Percentiles rank a stretch among this genome's conserved stretches.
phyloP scores from a whole-genome alignment of 2,888 invertebrate genomes.

The Belgica antarctica region DNA sequence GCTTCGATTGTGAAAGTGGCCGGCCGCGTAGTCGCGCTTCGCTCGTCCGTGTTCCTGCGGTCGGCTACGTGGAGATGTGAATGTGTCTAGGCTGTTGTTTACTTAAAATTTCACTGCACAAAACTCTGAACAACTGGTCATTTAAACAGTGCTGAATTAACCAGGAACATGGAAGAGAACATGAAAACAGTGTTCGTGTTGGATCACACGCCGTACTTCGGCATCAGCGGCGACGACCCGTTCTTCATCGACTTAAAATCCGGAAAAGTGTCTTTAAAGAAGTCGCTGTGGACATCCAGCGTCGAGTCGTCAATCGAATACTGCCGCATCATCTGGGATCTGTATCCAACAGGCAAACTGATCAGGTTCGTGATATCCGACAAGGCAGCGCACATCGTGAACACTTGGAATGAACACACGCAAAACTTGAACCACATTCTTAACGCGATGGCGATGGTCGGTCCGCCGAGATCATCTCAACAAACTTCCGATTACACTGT shows the following conservation, averaged over 20 bases:
- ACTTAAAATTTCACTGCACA: not conserved
- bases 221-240: slow-evolving; percentile 65
- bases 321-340: slow-evolving; percentile 93
- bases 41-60: too few relatives aligned
- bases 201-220: slow-evolving; percentile 90
- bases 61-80: too few relatives aligned
- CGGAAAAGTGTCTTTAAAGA: slow-evolving; percentile 73
- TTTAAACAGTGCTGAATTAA: too few relatives aligned
- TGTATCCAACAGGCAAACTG: slow-evolving; percentile 88
- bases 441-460: slow-evolving; percentile 79
- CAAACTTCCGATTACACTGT: slow-evolving; percentile 64
- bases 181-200: slow-evolving; percentile 89
- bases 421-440: slow-evolving; percentile 84
- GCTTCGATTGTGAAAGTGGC: too few relatives aligned
- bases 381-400: slow-evolving; percentile 77
- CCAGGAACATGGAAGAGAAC: slow-evolving; percentile 32
- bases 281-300: slow-evolving; percentile 94
- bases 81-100: not conserved
- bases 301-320: slow-evolving; percentile 95
- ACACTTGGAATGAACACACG: slow-evolving; percentile 78
- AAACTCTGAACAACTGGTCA: not conserved
- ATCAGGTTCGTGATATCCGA: slow-evolving; percentile 85
- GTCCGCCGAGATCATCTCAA: slow-evolving; percentile 65
- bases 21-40: too few relatives aligned
- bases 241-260: slow-evolving; percentile 57